phyloP scores from a whole-genome alignment of 2,113 vertebrate species.

The Tachysurus fulvidraco region DNA sequence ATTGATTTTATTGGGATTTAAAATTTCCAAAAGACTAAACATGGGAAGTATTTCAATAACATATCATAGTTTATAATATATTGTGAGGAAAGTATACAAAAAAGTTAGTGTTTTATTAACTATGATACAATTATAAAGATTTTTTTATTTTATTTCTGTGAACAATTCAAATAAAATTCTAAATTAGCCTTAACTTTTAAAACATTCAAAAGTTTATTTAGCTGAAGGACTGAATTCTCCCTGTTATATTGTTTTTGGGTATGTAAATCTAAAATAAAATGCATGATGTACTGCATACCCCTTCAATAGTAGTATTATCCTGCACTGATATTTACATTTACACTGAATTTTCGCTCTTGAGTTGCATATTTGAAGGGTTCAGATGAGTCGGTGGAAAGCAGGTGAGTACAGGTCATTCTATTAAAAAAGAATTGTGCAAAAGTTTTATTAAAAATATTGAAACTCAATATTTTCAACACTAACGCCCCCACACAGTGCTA shows the following conservation, averaged over 20 bases:
- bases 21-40: neutral
- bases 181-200: neutral
- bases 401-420: neutral
- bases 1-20: no score
- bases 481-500: neutral
- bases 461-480: constrained; percentile 24
- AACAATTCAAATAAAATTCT: neutral
- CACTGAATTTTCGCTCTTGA: neutral
- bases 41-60: neutral
- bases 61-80: neutral
- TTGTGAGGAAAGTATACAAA: neutral
- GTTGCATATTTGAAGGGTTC: neutral
- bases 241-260: neutral
- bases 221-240: neutral
- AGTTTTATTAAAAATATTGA: constrained; percentile 26
- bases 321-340: neutral
- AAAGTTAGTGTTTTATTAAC: neutral
- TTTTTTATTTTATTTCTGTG: neutral
- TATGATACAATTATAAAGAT: neutral
- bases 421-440: neutral
- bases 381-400: constrained; percentile 19
- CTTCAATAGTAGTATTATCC: neutral
- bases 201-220: neutral
- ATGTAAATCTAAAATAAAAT: neutral
- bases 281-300: neutral